phyloP scores from a whole-genome alignment of 2,888 invertebrate genomes.

The Antitype chi region DNA sequence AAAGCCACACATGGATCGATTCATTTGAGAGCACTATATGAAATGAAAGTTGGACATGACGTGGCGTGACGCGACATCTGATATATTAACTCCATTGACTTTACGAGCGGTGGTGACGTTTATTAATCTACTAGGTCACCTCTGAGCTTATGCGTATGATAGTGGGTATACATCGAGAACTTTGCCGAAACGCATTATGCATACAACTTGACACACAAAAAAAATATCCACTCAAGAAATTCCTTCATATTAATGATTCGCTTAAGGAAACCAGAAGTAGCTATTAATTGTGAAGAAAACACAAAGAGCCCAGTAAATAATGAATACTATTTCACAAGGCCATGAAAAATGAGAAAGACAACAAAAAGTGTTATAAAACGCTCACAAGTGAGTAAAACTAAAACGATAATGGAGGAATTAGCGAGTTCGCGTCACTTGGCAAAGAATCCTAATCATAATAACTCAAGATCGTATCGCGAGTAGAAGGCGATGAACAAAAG shows the following conservation, averaged over 20 bases:
- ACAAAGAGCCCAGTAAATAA: constrained; percentile 55
- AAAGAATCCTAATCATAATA: constrained; percentile 91
- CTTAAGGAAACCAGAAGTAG: constrained; percentile 11
- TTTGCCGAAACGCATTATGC: constrained; percentile 72
- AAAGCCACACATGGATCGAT: constrained; percentile 86
- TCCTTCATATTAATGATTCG: constrained; percentile 1
- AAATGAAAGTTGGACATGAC: constrained; percentile 84
- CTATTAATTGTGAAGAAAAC: constrained; percentile 21
- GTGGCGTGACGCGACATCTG: constrained; percentile 84
- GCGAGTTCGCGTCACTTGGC: constrained; percentile 87
- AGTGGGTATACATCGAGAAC: constrained; percentile 77
- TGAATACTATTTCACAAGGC: constrained; percentile 48
- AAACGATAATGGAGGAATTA: constrained; percentile 88
- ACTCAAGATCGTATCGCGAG: constrained; percentile 89
- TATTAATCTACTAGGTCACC: constrained; percentile 86
- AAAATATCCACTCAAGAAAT: constrained; percentile 1
- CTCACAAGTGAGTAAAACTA: constrained; percentile 79
- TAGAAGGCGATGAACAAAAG: constrained; percentile 89
- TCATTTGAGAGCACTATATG: constrained; percentile 88
- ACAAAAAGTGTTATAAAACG: constrained; percentile 72
- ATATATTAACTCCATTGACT: constrained; percentile 88
- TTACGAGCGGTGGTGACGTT: constrained; percentile 85
- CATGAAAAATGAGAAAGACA: constrained; percentile 57
- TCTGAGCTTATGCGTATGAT: constrained; percentile 75
- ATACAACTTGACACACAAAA: constrained; percentile 66